A percentile compares a stretch with the other conserved stretches of the same genome.
Conservation (phyloP, 2,113 vertebrate genomes). For the Clarias magur region DNA sequence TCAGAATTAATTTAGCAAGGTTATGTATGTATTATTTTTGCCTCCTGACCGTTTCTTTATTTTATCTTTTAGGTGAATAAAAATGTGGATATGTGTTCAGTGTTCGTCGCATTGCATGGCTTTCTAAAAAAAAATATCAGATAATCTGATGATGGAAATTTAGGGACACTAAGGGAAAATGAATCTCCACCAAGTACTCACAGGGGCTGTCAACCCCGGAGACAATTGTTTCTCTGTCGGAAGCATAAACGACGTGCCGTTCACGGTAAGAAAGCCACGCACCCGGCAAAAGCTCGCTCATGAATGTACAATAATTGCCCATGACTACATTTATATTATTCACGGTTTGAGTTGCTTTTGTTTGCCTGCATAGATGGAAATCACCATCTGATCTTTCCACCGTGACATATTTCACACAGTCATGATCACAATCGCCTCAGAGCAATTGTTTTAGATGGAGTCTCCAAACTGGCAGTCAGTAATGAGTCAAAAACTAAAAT, state of each 20-base stretch:
- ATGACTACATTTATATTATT: background rate
- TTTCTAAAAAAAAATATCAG: conserved; percentile 53
- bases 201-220: conserved; percentile 93
- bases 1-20: too few species aligned
- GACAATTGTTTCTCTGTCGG: conserved; percentile 94
- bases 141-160: conserved; percentile 51
- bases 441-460: background rate
- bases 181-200: conserved; percentile 97
- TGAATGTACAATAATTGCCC: background rate
- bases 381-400: conserved; percentile 46
- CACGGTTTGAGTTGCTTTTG: background rate
- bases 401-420: conserved; percentile 5
- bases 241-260: conserved; percentile 80
- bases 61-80: conserved; percentile 27
- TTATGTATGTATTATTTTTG: background rate
- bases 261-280: conserved; percentile 81
- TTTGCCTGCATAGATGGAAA: background rate
- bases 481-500: background rate
- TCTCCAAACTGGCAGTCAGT: background rate
- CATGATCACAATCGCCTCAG: background rate
- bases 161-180: conserved; percentile 65
- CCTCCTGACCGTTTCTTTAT: background rate
- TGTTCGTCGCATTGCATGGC: conserved; percentile 55
- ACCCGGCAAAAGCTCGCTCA: conserved; percentile 29
- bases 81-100: conserved; percentile 40